phyloP scores from a whole-genome alignment of 1,140 invertebrate species.

The Lasioglossum baleicum region DNA sequence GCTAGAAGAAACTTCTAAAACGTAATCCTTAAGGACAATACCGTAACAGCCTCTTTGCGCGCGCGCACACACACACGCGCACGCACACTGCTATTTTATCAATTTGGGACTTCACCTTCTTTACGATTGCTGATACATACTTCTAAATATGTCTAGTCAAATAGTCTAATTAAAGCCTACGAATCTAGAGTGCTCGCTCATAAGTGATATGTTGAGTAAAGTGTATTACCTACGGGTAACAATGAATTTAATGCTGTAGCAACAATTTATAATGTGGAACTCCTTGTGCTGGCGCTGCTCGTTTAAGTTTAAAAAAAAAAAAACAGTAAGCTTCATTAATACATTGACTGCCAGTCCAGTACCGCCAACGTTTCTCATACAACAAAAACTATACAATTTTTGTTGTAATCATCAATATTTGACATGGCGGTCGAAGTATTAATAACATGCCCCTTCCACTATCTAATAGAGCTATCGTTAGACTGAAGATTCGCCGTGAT shows the following conservation, averaged over 20 bases:
- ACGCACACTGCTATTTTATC: slow-evolving; percentile 16
- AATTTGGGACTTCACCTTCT: slow-evolving; percentile 10
- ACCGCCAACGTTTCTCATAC: background rate
- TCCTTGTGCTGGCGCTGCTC: slow-evolving; percentile 41
- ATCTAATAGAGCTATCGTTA: background rate
- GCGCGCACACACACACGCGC: background rate
- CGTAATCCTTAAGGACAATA: slow-evolving; percentile 28
- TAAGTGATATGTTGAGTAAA: slow-evolving; percentile 71
- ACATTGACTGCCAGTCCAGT: background rate
- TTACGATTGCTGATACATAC: slow-evolving; percentile 22
- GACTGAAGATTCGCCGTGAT: background rate
- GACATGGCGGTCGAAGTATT: background rate
- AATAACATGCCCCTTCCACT: background rate
- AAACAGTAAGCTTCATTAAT: slow-evolving; percentile 23
- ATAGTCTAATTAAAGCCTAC: slow-evolving; percentile 57
- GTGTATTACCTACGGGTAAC: slow-evolving; percentile 61
- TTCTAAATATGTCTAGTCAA: slow-evolving; percentile 44
- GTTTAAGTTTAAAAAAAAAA: slow-evolving; percentile 5
- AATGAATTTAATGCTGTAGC: slow-evolving; percentile 56
- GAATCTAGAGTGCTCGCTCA: slow-evolving; percentile 61
- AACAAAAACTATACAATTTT: background rate
- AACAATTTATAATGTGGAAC: slow-evolving; percentile 48
- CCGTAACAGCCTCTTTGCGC: slow-evolving; percentile 22
- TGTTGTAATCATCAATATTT: background rate
- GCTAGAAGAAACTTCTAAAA: slow-evolving; percentile 27